Conservation (phyloP, 1,140 invertebrate genomes). For the Drosophila pseudoobscura region DNA sequence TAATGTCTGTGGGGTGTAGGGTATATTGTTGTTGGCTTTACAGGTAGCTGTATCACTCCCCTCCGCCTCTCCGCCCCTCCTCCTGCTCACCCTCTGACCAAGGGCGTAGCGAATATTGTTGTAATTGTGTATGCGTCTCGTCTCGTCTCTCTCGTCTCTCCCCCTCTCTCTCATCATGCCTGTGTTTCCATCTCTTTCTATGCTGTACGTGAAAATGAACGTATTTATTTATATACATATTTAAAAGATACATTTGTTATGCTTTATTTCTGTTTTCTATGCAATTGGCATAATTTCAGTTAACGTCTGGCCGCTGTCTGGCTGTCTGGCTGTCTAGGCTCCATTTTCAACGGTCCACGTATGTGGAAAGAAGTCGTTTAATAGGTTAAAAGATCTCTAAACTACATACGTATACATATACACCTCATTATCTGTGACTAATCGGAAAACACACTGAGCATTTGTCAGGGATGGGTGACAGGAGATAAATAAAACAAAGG, state of each 20-base stretch:
- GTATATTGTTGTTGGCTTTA: slow-evolving; percentile 43
- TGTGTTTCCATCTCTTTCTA: not conserved
- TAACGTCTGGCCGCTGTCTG: not conserved
- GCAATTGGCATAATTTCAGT: slow-evolving; percentile 5
- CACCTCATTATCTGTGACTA: slow-evolving; percentile 42
- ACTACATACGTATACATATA: not conserved
- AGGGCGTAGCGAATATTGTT: slow-evolving; percentile 63
- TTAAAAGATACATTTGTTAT: slow-evolving; percentile 3
- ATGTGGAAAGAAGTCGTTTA: slow-evolving; percentile 24
- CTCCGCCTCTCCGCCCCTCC: not conserved
- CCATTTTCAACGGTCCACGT: slow-evolving; percentile 5
- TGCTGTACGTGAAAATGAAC: slow-evolving; percentile 1
- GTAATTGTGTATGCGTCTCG: slow-evolving; percentile 27
- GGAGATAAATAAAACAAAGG: too few species aligned
- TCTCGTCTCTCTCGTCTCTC: not conserved
- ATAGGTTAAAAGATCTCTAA: slow-evolving; percentile 10
- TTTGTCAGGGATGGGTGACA: not conserved
- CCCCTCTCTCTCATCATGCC: not conserved
- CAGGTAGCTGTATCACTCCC: slow-evolving; percentile 28
- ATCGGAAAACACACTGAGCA: slow-evolving; percentile 17
- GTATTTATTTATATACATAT: slow-evolving; percentile 1
- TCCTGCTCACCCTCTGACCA: slow-evolving; percentile 16
- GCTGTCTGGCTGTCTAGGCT: not conserved
- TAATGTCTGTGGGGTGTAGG: slow-evolving; percentile 46
- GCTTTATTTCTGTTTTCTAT: slow-evolving; percentile 6